Evolutionary conservation across 2,888 invertebrate species (phyloP).

Genomic region (Eupeodes luniger): DNA sequence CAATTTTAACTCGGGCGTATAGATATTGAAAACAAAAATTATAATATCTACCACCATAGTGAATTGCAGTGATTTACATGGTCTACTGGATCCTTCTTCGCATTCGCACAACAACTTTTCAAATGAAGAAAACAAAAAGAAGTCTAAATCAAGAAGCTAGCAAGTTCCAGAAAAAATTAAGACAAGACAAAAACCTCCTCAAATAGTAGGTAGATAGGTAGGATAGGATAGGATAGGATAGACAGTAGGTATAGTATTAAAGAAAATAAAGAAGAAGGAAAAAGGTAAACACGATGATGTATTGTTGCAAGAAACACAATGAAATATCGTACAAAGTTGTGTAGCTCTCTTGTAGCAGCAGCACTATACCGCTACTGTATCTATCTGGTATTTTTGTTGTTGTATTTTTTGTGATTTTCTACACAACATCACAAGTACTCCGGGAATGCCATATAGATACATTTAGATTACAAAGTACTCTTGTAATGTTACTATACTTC

Average conservation of each 20-base stretch:
- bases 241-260: too few relatives aligned
- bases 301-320: slow-evolving; percentile 72
- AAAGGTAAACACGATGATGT: slow-evolving; percentile 73
- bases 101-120: slow-evolving; percentile 40
- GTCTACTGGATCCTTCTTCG: slow-evolving; percentile 62
- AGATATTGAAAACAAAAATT: slow-evolving; percentile 59
- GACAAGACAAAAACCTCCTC: slow-evolving; percentile 27
- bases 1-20: slow-evolving; percentile 46
- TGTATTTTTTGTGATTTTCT: background rate
- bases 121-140: slow-evolving; percentile 11
- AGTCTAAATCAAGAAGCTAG: slow-evolving; percentile 3
- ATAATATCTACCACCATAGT: slow-evolving; percentile 62
- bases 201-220: background rate
- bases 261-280: slow-evolving; percentile 28
- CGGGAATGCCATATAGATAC: slow-evolving; percentile 71
- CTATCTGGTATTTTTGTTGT: background rate
- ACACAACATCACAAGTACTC: slow-evolving; percentile 39
- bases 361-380: slow-evolving; percentile 40
- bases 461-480: slow-evolving; percentile 75
- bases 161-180: slow-evolving; percentile 18
- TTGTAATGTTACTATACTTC: slow-evolving; percentile 63
- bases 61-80: slow-evolving; percentile 73
- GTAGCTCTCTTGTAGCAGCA: slow-evolving; percentile 29
- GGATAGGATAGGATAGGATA: too few relatives aligned
- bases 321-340: slow-evolving; percentile 64